Conservation (phyloP, 2,888 invertebrate species). For the Conchocele bisecta region DNA sequence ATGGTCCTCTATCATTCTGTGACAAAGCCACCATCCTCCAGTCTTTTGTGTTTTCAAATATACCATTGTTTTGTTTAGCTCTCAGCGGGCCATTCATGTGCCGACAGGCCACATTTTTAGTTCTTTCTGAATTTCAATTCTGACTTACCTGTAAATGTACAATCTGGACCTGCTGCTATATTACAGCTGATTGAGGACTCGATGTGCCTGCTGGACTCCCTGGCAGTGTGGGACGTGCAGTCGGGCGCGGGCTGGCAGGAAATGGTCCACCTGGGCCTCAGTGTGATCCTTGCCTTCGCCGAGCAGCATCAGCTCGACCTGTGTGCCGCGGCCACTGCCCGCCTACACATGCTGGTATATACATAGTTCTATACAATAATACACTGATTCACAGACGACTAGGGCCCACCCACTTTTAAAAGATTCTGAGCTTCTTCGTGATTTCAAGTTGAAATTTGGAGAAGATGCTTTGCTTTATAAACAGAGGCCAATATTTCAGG, state of each 20-base stretch:
- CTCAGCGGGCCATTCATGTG: too few relatives aligned
- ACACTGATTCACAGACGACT: too few relatives aligned
- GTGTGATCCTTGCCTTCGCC: constrained; percentile 80
- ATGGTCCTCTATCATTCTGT: too few relatives aligned
- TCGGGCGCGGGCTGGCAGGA: constrained; percentile 86
- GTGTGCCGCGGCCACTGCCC: constrained; percentile 86
- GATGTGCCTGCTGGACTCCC: constrained; percentile 84
- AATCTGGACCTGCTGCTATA: neutral
- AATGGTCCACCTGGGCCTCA: constrained; percentile 85
- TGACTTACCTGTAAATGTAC: neutral
- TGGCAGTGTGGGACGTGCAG: constrained; percentile 85
- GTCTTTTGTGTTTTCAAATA: too few relatives aligned
- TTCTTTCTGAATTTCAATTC: neutral
- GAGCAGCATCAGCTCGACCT: constrained; percentile 82
- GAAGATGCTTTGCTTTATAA: too few relatives aligned
- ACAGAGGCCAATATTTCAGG: too few relatives aligned
- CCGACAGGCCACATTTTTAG: neutral
- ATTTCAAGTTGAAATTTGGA: too few relatives aligned
- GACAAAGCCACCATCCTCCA: too few relatives aligned
- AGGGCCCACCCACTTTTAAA: too few relatives aligned
- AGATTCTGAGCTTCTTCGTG: too few relatives aligned
- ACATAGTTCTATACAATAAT: too few relatives aligned
- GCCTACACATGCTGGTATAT: constrained; percentile 86
- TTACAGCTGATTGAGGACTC: constrained; percentile 85
- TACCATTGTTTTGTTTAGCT: too few relatives aligned